phyloP scores from a whole-genome alignment of 1,140 invertebrate genomes.

The Zaprionus gabonicus region DNA sequence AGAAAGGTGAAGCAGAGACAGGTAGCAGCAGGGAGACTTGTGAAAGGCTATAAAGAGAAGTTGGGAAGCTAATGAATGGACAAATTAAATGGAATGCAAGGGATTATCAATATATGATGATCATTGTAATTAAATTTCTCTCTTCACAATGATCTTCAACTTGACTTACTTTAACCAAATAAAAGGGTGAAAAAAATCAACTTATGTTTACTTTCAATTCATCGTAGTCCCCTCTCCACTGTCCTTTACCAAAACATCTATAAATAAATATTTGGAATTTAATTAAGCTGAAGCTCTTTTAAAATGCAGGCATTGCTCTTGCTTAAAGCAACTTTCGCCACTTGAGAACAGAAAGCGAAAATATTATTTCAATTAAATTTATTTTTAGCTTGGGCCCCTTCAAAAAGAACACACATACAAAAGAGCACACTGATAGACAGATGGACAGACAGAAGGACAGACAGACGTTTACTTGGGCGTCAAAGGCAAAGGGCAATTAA shows the following conservation, averaged over 20 bases:
- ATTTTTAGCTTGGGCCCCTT: not conserved
- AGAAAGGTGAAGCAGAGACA: not conserved
- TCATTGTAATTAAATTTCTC: not conserved
- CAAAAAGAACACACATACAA: not conserved
- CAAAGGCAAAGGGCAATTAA: slow-evolving; percentile 50
- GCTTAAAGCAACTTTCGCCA: slow-evolving; percentile 5
- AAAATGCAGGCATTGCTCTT: not conserved
- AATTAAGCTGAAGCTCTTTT: slow-evolving; percentile 24
- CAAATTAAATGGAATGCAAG: too few species aligned
- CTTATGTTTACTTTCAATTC: not conserved
- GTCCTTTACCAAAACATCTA: not conserved
- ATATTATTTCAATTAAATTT: slow-evolving; percentile 46
- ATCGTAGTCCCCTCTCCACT: not conserved
- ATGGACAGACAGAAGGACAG: not conserved
- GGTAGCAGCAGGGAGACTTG: not conserved
- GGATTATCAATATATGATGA: not conserved
- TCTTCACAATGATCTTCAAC: too few species aligned
- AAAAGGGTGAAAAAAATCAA: not conserved
- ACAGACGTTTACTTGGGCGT: slow-evolving; percentile 11
- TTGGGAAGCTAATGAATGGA: too few species aligned
- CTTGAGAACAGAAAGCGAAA: slow-evolving; percentile 14
- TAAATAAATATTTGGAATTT: slow-evolving; percentile 15
- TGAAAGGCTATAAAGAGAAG: not conserved
- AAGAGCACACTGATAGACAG: not conserved
- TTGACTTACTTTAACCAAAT: too few species aligned